A percentile compares a stretch with the other conserved stretches of the same genome.
Evolutionary conservation across 2,113 vertebrate species (phyloP).

Genomic region (Pachycephala philippinensis): DNA sequence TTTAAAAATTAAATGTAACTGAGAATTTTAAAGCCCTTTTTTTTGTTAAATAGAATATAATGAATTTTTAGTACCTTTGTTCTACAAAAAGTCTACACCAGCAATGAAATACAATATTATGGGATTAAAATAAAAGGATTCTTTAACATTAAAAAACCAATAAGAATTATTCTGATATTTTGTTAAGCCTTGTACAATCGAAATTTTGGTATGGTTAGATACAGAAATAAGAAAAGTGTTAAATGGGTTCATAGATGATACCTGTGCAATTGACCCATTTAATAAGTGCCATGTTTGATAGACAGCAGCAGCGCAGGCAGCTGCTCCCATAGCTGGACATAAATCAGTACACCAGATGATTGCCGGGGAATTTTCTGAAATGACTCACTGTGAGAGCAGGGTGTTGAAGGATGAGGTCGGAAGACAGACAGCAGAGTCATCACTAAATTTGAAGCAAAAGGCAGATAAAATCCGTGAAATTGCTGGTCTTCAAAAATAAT

Average conservation of each 20-base stretch:
- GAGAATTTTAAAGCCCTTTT: background rate
- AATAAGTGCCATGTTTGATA: background rate
- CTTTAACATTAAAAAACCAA: background rate
- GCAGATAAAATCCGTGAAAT: background rate
- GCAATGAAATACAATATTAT: background rate
- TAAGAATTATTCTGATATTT: background rate
- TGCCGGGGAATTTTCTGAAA: constrained; percentile 1
- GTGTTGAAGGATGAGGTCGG: background rate
- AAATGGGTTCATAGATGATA: background rate
- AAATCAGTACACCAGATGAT: background rate
- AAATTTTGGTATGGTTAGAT: background rate
- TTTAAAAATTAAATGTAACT: background rate
- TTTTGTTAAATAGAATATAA: background rate
- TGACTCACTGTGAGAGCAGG: background rate
- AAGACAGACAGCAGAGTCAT: constrained; percentile 9
- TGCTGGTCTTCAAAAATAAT: background rate
- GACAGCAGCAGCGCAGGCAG: background rate
- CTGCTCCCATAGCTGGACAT: background rate
- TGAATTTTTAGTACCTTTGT: background rate
- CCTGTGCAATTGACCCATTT: background rate
- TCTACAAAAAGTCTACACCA: background rate
- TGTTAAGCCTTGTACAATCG: background rate
- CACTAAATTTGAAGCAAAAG: constrained; percentile 4
- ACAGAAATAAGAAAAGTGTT: background rate
- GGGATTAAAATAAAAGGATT: background rate